These are phyloP conservation scores for Vulpes vulpes DNA, from an alignment of 2,113 vertebrate species.

Conservation along the genomic window DNA sequence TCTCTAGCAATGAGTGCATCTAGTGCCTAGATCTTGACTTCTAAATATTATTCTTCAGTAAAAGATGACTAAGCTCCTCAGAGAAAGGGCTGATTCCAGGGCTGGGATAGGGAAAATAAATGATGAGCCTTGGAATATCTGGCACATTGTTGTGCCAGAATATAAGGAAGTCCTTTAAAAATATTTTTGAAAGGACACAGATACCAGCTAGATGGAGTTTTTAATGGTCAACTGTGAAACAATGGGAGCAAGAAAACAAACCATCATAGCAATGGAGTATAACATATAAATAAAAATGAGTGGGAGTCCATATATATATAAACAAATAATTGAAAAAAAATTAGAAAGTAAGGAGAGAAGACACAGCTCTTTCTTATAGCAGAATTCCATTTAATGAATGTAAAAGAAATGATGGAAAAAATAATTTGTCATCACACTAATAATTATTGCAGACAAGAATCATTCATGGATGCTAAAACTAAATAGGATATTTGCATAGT, in stretches of 20 bases:
- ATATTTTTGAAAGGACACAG: neutral
- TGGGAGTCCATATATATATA: neutral
- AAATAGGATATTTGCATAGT: neutral
- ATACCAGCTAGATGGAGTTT: neutral
- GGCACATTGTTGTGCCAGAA: neutral
- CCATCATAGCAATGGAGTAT: neutral
- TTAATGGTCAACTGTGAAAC: neutral
- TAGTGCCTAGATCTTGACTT: neutral
- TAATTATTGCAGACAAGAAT: neutral
- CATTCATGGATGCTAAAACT: neutral
- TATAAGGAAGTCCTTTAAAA: neutral
- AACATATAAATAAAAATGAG: neutral
- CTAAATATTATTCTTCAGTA: neutral
- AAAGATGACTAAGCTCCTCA: neutral
- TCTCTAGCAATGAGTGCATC: neutral
- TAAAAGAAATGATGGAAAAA: neutral
- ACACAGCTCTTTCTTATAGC: neutral
- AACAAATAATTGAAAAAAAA: neutral
- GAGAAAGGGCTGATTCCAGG: neutral
- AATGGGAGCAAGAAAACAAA: neutral
- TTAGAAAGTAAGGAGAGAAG: neutral
- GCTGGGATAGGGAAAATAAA: neutral
- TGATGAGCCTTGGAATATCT: neutral
- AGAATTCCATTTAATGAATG: neutral
- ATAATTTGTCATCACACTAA: neutral